Percentiles rank a stretch among this genome's conserved stretches.
phyloP scores from a whole-genome alignment of 1,140 invertebrate species.

The Pissodes strobi region DNA sequence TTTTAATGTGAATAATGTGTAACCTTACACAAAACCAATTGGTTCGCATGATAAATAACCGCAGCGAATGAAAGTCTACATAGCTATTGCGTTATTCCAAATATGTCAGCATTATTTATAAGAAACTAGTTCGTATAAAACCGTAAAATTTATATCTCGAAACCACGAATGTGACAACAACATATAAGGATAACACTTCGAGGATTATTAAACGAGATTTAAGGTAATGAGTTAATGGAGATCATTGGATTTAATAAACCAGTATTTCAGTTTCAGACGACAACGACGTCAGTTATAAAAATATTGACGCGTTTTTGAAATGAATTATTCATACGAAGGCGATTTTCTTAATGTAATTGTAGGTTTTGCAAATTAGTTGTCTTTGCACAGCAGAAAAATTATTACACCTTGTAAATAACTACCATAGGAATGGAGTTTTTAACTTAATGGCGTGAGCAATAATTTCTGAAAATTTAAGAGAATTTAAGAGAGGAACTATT shows the following conservation, averaged over 20 bases:
- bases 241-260: conserved; percentile 16
- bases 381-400: not conserved
- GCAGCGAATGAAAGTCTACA: not conserved
- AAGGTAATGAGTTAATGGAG: conserved; percentile 19
- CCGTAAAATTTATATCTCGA: not conserved
- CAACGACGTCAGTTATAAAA: not conserved
- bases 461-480: too few species aligned
- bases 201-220: conserved; percentile 9
- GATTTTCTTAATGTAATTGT: conserved; percentile 10
- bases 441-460: too few species aligned
- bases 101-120: conserved; percentile 3
- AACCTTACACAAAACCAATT: not conserved
- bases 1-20: not conserved
- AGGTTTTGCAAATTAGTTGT: conserved; percentile 5
- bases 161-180: conserved; percentile 4
- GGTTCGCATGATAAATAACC: not conserved
- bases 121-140: not conserved
- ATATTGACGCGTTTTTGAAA: not conserved
- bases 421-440: too few species aligned
- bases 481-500: too few species aligned
- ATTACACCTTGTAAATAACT: too few species aligned
- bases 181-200: conserved; percentile 16
- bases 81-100: not conserved
- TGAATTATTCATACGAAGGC: not conserved
- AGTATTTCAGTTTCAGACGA: not conserved